phyloP scores from a whole-genome alignment of 2,113 vertebrate species.

The Grammomys dolichurus region DNA sequence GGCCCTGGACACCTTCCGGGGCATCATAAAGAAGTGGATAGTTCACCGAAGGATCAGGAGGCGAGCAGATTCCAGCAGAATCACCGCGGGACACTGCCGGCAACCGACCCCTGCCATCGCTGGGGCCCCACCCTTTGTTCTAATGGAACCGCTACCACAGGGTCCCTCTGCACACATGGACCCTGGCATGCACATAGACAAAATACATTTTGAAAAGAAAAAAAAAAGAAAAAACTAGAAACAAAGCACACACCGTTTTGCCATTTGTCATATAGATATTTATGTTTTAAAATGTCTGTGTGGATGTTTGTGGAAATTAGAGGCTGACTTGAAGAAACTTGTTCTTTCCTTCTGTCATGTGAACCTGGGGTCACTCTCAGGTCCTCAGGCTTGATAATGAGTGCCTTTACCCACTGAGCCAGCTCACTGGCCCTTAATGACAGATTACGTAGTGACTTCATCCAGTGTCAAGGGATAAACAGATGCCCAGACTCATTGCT shows the following conservation, averaged over 20 bases:
- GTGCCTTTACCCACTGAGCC: not conserved
- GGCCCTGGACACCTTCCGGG: conserved; percentile 92
- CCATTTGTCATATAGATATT: not conserved
- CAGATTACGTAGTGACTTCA: not conserved
- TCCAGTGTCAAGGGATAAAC: not conserved
- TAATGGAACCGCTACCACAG: not conserved
- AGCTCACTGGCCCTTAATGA: not conserved
- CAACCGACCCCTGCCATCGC: too few relatives aligned
- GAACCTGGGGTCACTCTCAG: not conserved
- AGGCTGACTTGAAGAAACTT: not conserved
- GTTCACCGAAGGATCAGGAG: conserved; percentile 85
- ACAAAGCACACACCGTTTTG: not conserved
- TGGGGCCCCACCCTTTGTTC: not conserved
- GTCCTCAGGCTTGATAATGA: not conserved
- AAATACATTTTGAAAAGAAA: not conserved
- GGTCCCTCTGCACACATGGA: not conserved
- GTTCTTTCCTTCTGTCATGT: not conserved
- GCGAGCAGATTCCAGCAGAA: not conserved
- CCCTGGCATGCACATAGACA: not conserved
- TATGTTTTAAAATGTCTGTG: not conserved
- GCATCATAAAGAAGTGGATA: conserved; percentile 93
- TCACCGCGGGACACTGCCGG: too few relatives aligned
- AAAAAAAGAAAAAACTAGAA: not conserved
- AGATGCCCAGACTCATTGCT: too few relatives aligned
- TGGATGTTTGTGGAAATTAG: not conserved